Evolutionary conservation across 2,113 vertebrate genomes (phyloP).

Genomic region (Grammomys dolichurus): DNA sequence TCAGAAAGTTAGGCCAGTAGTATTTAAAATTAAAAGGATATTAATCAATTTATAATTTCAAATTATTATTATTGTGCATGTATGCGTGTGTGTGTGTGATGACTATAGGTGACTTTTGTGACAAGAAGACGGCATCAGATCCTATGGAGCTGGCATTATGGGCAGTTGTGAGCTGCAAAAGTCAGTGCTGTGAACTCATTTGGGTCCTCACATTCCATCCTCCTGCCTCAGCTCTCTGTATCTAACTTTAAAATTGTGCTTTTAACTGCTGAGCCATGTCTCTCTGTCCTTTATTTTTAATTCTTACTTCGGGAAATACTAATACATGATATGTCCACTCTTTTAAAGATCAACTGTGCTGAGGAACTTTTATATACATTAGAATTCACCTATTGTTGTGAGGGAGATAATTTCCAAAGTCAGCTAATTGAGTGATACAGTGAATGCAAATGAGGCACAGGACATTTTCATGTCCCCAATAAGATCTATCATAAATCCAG

Average conservation of each 20-base stretch:
- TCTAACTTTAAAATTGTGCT: too few species aligned
- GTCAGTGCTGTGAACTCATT: neutral
- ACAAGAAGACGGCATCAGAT: neutral
- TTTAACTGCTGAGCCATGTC: neutral
- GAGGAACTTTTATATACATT: neutral
- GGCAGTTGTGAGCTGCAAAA: neutral
- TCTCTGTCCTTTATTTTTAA: neutral
- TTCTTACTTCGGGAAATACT: neutral
- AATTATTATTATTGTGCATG: neutral
- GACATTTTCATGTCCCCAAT: neutral
- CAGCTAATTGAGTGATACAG: neutral
- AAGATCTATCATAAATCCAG: neutral
- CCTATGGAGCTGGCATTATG: neutral
- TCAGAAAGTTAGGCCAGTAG: neutral
- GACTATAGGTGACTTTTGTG: neutral
- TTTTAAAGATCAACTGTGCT: neutral
- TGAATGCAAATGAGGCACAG: neutral
- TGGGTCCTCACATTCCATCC: too few species aligned
- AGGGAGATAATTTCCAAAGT: neutral
- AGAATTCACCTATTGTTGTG: conserved; percentile 12
- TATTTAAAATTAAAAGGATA: conserved; percentile 37
- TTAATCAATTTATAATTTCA: neutral
- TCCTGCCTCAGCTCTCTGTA: too few species aligned
- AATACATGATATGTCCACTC: neutral
- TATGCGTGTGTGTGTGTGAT: neutral